Conservation (phyloP, 2,797 vertebrate species). For the Huso huso region DNA sequence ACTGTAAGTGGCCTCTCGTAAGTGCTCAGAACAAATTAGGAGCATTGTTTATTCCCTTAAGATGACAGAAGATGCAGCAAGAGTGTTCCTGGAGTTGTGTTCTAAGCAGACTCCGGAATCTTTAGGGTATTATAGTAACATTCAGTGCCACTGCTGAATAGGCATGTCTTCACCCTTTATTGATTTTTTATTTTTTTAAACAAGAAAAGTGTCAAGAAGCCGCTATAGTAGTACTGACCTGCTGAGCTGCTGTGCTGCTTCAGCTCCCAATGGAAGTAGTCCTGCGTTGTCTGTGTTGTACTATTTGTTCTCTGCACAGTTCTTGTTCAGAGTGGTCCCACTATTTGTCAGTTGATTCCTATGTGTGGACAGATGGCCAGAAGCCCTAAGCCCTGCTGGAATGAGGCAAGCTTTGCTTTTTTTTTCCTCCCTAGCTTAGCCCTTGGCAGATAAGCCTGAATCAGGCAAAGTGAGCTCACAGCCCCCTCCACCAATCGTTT, state of each 20-base stretch:
- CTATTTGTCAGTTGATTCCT: conserved; percentile 62
- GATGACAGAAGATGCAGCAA: background rate
- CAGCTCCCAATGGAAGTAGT: conserved; percentile 33
- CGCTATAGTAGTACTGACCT: conserved; percentile 58
- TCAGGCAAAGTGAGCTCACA: conserved; percentile 64
- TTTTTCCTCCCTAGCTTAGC: conserved; percentile 65
- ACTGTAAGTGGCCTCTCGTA: background rate
- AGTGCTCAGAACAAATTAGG: background rate
- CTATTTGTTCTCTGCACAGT: conserved; percentile 21
- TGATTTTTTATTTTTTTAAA: conserved; percentile 22
- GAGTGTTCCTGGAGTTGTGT: background rate
- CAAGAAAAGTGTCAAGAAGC: conserved; percentile 27
- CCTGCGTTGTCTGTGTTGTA: conserved; percentile 34
- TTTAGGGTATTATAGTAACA: too few relatives aligned
- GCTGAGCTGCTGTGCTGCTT: conserved; percentile 34
- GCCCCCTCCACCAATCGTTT: conserved; percentile 68
- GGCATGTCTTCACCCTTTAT: too few relatives aligned
- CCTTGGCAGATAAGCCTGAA: conserved; percentile 68
- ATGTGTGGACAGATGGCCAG: conserved; percentile 74
- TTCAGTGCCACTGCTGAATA: too few relatives aligned
- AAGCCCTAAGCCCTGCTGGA: conserved; percentile 66
- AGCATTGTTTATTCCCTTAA: background rate
- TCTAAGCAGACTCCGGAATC: too few relatives aligned
- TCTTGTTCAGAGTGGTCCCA: conserved; percentile 40
- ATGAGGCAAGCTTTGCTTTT: conserved; percentile 62